Base-by-base conservation (phyloP, 2,888 invertebrate genomes). In the Nomada ferruginata region DNA sequence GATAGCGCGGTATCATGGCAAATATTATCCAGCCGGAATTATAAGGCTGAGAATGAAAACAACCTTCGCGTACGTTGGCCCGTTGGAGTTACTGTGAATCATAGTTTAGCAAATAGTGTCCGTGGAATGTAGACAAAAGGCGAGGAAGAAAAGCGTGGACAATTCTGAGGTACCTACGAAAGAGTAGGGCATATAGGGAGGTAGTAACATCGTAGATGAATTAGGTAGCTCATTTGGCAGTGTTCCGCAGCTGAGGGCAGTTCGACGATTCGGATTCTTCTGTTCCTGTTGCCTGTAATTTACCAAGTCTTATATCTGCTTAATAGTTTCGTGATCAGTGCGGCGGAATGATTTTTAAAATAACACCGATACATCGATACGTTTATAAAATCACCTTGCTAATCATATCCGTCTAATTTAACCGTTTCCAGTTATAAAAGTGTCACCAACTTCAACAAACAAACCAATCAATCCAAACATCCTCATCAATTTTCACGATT, bases 1-100 rank as follows among this genome's bases (percentile, higher is more conserved):
- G 66, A 77, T 77, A 61, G 59, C n/a, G 13, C 18, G 65, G 26
- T 44, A 73, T 77, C 72, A 44, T n/a, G 60, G 52, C 20, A 73
- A 77, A 72, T 64, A 76, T 71, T 76, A 60, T 23, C 11, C 42
- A 26, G 20, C 42, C 18, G 26, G 29, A 72, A 42, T 52, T 59
- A 42, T 44, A 53, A 52, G n/a, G 60, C 4, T 13, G 20, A n/a
- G 52, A 52, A 50, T 42, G 52, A 60, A 60, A 68, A 68, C 29
- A 68, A 20, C 42, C 11, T 23, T 23, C 10, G 44, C 3, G 63
- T 13, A 64, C 57, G 18, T 59, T 53, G 57, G 29, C 47, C 29
- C 13, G 26, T 69, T 69, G 15, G 29, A 4, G 7, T 29, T 0
- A 11, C 50, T 13, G 20, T 68, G 60, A 75, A 61, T 61, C 60